Percentiles rank a stretch among this genome's conserved stretches.
phyloP scores from a whole-genome alignment of 2,113 vertebrate genomes.

The Pseudorectes ferrugineus region DNA sequence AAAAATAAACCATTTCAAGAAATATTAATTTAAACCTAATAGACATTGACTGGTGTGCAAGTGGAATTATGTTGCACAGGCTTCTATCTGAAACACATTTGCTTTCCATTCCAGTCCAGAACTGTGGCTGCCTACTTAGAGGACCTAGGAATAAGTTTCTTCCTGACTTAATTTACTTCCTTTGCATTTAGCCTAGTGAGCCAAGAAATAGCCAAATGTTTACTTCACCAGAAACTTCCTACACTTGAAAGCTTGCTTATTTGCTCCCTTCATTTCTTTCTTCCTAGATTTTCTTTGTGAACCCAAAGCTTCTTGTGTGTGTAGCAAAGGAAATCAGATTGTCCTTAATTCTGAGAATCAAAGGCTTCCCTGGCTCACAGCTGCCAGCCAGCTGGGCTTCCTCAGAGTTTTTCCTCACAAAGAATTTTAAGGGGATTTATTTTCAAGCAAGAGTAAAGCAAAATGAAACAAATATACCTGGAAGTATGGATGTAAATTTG shows the following conservation, averaged over 20 bases:
- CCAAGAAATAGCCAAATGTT: neutral
- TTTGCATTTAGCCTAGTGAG: neutral
- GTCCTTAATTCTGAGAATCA: neutral
- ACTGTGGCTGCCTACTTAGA: neutral
- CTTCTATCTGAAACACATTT: neutral
- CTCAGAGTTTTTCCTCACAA: neutral
- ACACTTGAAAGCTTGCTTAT: neutral
- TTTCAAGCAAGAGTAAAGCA: neutral
- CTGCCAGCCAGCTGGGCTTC: neutral
- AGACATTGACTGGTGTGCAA: neutral
- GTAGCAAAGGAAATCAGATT: neutral
- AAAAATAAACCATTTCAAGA: neutral
- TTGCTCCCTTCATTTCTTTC: neutral
- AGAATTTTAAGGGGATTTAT: neutral
- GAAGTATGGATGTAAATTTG: neutral
- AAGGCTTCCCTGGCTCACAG: neutral
- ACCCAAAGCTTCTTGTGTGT: neutral
- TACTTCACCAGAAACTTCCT: neutral
- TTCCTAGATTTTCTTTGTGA: neutral
- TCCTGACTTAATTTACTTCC: neutral
- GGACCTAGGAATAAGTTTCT: neutral
- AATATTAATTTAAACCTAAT: neutral
- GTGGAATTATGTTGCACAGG: neutral
- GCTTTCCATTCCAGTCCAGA: neutral
- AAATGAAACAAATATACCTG: neutral